phyloP scores from a whole-genome alignment of 2,797 vertebrate species.

The Gambusia yucatana region DNA sequence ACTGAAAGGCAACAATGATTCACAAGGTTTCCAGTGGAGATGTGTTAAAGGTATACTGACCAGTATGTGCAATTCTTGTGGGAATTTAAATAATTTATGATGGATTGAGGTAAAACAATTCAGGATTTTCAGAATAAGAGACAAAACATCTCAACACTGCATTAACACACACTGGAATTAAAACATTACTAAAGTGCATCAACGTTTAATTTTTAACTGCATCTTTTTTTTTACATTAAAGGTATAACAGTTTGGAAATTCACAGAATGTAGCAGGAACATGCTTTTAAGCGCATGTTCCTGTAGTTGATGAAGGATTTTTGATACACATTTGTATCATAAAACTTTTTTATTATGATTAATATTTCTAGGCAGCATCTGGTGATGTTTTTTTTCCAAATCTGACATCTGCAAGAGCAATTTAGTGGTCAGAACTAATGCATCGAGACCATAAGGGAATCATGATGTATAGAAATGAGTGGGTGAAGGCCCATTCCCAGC shows the following conservation, averaged over 20 bases:
- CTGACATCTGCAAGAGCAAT: constrained; percentile 41
- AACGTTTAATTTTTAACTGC: not conserved
- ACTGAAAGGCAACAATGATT: not conserved
- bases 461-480: constrained; percentile 23
- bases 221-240: not conserved
- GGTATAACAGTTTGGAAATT: not conserved
- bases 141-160: not conserved
- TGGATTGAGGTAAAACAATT: not conserved
- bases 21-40: not conserved
- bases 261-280: not conserved
- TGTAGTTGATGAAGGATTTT: not conserved
- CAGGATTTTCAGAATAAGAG: not conserved
- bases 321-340: constrained; percentile 26
- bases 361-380: constrained; percentile 25
- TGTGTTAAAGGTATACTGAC: not conserved
- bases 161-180: not conserved
- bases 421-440: constrained; percentile 20
- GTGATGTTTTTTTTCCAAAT: constrained; percentile 13
- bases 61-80: not conserved
- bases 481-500: constrained; percentile 11
- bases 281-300: not conserved
- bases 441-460: constrained; percentile 25
- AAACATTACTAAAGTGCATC: not conserved
- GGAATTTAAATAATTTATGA: not conserved
- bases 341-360: constrained; percentile 9